Evolutionary conservation across 37 sponge, comb jelly and placozoan species (phyloP).

Genomic region (Geodia barretti): DNA sequence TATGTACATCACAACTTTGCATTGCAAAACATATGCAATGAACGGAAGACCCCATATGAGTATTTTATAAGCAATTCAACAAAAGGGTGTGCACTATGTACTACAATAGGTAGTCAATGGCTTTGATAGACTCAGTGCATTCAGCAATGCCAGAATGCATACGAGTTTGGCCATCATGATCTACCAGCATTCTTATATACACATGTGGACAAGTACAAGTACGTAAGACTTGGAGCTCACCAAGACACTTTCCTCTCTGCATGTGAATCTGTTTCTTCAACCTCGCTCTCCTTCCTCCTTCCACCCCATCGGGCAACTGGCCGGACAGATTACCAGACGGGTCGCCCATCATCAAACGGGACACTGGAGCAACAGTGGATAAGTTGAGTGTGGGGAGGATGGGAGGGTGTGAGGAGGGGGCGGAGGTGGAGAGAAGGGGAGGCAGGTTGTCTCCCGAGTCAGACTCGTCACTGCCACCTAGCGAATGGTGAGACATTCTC

Average conservation of each 20-base stretch:
- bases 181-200: background rate
- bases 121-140: too few relatives aligned
- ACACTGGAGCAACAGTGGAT: background rate
- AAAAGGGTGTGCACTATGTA: too few relatives aligned
- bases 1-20: too few relatives aligned
- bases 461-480: background rate
- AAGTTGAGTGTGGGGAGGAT: conserved; percentile 1
- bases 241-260: conserved; percentile 60
- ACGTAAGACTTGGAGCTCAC: conserved; percentile 13
- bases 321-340: background rate
- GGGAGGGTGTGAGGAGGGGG: background rate
- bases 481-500: background rate
- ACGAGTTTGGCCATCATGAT: background rate
- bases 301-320: background rate
- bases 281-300: background rate
- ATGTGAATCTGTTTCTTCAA: conserved; percentile 4
- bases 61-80: too few relatives aligned
- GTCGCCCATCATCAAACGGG: background rate
- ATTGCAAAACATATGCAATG: too few relatives aligned
- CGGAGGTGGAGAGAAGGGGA: background rate
- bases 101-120: too few relatives aligned
- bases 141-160: background rate
- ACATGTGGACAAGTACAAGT: background rate
- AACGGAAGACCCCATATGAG: too few relatives aligned
- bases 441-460: background rate